Evolutionary conservation across 2,797 vertebrate species (phyloP).

Genomic region (Yasuhikotakia modesta): DNA sequence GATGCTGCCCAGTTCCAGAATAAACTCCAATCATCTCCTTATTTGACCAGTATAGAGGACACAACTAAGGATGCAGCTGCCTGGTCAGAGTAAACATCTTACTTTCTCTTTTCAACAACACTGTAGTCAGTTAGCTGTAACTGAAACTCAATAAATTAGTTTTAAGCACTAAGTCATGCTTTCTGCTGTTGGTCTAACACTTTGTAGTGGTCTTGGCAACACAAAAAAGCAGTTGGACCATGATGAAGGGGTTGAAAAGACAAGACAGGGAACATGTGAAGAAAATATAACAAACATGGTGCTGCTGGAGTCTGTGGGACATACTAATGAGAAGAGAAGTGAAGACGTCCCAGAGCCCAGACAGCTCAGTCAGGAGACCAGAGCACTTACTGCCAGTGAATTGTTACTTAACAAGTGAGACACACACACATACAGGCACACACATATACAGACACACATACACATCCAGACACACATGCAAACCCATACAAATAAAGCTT

Average conservation of each 20-base stretch:
- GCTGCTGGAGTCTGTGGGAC: constrained; percentile 57
- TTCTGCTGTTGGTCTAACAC: background rate
- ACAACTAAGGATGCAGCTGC: background rate
- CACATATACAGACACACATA: too few species aligned
- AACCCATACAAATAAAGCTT: too few species aligned
- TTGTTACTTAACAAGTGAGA: constrained; percentile 79
- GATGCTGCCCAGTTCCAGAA: background rate
- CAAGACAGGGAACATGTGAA: constrained; percentile 52
- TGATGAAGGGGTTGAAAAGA: background rate
- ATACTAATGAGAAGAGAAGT: constrained; percentile 51
- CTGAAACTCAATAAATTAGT: too few species aligned
- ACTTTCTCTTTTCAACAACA: background rate
- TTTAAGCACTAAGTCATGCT: background rate
- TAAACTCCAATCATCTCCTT: constrained; percentile 18
- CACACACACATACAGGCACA: background rate
- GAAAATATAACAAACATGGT: too few species aligned
- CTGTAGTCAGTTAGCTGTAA: too few species aligned
- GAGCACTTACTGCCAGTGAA: constrained; percentile 75
- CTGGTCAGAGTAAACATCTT: background rate
- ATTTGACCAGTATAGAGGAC: constrained; percentile 49
- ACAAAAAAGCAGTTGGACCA: constrained; percentile 25
- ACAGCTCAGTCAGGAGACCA: constrained; percentile 67
- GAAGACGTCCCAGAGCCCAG: constrained; percentile 46
- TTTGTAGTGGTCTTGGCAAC: constrained; percentile 6
- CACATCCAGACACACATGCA: too few species aligned